phyloP scores from a whole-genome alignment of 2,888 invertebrate genomes.

The Itoplectis maculator region DNA sequence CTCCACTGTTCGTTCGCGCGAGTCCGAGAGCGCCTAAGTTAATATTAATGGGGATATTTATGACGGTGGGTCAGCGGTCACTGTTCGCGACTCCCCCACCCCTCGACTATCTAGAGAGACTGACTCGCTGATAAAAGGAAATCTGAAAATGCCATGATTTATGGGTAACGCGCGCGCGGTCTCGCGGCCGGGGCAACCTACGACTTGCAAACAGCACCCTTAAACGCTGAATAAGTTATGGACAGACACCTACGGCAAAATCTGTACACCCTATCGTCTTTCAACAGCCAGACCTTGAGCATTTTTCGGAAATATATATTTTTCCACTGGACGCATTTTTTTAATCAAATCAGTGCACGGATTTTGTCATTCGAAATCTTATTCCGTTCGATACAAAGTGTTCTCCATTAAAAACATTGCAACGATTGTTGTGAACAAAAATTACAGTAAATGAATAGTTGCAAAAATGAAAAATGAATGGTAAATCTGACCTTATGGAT shows the following conservation, averaged over 20 bases:
- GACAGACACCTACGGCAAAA: conserved; percentile 37
- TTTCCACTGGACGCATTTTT: too few relatives aligned
- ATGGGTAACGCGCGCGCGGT: conserved; percentile 70
- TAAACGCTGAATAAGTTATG: conserved; percentile 82
- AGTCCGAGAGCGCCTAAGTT: conserved; percentile 81
- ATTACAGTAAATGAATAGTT: too few relatives aligned
- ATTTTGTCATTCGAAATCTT: too few relatives aligned
- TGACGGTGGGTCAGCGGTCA: conserved; percentile 81
- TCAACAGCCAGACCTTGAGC: conserved; percentile 7
- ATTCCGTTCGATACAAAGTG: background rate
- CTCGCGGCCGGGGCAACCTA: conserved; percentile 15
- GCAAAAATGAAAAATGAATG: too few relatives aligned
- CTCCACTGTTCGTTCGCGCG: conserved; percentile 45
- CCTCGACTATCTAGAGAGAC: conserved; percentile 12
- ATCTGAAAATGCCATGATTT: conserved; percentile 84
- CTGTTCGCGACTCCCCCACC: conserved; percentile 65
- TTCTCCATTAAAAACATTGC: too few relatives aligned
- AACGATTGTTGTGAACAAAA: too few relatives aligned
- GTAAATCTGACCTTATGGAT: too few relatives aligned
- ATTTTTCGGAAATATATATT: background rate
- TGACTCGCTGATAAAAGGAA: conserved; percentile 81
- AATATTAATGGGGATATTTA: conserved; percentile 85
- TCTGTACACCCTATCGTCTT: conserved; percentile 35
- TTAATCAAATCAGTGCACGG: too few relatives aligned
- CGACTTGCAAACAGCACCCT: conserved; percentile 71